Percentiles rank a stretch among this genome's conserved stretches.
These are phyloP conservation scores for Asobara japonica DNA, from an alignment of 1,140 invertebrate genomes.

Conservation along the genomic window DNA sequence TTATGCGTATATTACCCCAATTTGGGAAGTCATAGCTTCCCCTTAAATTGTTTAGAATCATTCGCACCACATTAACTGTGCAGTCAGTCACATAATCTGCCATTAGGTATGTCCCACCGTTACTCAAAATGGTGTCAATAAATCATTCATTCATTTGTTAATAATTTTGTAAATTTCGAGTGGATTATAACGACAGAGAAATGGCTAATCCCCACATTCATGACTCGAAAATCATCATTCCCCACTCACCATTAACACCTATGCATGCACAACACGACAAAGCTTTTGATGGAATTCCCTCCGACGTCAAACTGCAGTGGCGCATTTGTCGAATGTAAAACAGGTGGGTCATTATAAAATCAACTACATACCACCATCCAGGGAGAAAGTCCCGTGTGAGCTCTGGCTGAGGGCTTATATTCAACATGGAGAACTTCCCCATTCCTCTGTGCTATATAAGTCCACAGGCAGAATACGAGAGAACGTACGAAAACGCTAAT, in stretches of 20 bases:
- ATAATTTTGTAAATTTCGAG: conserved; percentile 1
- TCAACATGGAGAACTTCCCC: conserved; percentile 17
- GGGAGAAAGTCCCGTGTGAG: background rate
- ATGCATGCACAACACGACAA: conserved; percentile 20
- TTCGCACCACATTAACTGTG: no score
- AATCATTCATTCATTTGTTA: background rate
- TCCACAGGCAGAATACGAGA: background rate
- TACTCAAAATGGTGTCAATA: background rate
- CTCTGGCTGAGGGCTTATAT: background rate
- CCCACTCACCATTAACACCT: conserved; percentile 5
- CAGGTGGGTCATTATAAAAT: conserved; percentile 55
- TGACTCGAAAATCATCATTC: conserved; percentile 16
- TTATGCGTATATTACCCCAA: no score
- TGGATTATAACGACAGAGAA: background rate
- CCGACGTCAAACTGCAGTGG: background rate
- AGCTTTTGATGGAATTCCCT: conserved; percentile 25
- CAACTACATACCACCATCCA: conserved; percentile 1
- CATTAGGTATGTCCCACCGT: background rate
- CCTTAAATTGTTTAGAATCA: background rate
- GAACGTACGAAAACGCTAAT: conserved; percentile 16
- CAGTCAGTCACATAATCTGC: background rate
- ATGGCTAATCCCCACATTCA: background rate
- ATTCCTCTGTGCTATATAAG: conserved; percentile 6
- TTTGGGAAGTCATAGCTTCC: no score
- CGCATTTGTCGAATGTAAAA: conserved; percentile 35